Evolutionary conservation across 2,113 vertebrate genomes (phyloP), one percentile per base, ranked within the genome.

Genomic region (Mus spicilegus): DNA sequence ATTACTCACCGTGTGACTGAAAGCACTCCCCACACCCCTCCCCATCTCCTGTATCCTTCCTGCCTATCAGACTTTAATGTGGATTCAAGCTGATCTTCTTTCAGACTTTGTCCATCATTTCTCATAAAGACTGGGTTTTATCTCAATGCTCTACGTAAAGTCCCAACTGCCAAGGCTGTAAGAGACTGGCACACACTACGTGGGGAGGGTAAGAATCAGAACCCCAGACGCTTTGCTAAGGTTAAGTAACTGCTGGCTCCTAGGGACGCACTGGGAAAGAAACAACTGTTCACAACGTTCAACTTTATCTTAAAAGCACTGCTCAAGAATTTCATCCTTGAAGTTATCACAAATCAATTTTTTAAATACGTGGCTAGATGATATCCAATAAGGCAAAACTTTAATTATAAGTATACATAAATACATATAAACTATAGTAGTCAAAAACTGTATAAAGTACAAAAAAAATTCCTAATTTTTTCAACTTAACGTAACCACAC

Each of bases 301-400:
- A 13, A 82, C 54, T 58, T 82, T 39, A 26, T 58, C 36, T 39
- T n/a, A 82, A 1, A 39, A n/a, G 14, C 24, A 97, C 95, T 97
- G 92, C 76, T 96, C 91, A 96, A 95, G 97, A 97, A 95, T 94
- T 87, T 96, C 87, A 90, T 90, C 97, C 76, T 97, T 97, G 30
- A 86, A 97, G 88, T 94, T 97, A 97, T 96, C 96, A 96, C 19
- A 96, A 96, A 97, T 93, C 54, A 54, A 96, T 93, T 97, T 96
- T 24, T 26, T 97, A 28, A 97, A 90, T n/a, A 10, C 65, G 16
- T 90, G 96, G 63, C 89, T 97, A 93, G 65, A 97, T 93, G 92
- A 88, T 87, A 95, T 87, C 26, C 39, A 97, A 95, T 61, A 95
- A 22, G 9, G 90, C 33, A 94, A 95, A 39, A 0, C 1, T 80